A percentile compares a stretch with the other conserved stretches of the same genome.
Conservation (phyloP, 2,888 invertebrate genomes). For the Trisateles emortualis region DNA sequence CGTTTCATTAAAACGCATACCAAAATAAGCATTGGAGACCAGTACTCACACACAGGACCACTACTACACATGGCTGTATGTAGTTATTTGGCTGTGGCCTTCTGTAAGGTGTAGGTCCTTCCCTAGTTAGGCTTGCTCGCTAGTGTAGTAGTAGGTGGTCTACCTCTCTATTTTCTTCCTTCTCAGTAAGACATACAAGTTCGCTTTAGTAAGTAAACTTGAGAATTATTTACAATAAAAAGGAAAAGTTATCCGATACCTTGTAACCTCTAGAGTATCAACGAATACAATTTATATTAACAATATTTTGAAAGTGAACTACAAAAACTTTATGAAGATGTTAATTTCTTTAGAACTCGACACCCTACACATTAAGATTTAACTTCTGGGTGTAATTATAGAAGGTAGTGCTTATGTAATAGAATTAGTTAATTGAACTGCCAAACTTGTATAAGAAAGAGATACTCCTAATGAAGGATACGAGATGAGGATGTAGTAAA, state of each 20-base stretch:
- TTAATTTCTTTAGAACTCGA: not conserved
- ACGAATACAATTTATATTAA: not conserved
- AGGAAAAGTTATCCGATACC: not conserved
- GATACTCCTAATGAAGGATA: slow-evolving; percentile 27
- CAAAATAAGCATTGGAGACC: too few relatives aligned
- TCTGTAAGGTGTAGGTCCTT: too few relatives aligned
- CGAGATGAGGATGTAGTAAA: slow-evolving; percentile 1
- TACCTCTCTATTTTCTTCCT: too few relatives aligned
- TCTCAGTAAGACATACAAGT: too few relatives aligned
- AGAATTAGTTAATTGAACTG: slow-evolving; percentile 40
- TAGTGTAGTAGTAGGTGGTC: too few relatives aligned
- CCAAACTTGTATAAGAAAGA: slow-evolving; percentile 19
- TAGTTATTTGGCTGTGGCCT: too few relatives aligned
- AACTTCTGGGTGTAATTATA: slow-evolving; percentile 16
- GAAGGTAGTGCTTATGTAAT: slow-evolving; percentile 31
- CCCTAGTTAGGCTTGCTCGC: too few relatives aligned
- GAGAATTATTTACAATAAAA: not conserved
- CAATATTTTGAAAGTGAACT: not conserved
- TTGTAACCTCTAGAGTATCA: slow-evolving; percentile 1
- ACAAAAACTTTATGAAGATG: not conserved
- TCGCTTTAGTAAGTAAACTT: too few relatives aligned
- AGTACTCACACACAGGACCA: too few relatives aligned
- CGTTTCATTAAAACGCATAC: too few relatives aligned
- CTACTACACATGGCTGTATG: too few relatives aligned
- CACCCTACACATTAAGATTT: slow-evolving; percentile 7